These are phyloP conservation scores for Thalpophila matura DNA, from an alignment of 2,888 invertebrate species.

Conservation along the genomic window DNA sequence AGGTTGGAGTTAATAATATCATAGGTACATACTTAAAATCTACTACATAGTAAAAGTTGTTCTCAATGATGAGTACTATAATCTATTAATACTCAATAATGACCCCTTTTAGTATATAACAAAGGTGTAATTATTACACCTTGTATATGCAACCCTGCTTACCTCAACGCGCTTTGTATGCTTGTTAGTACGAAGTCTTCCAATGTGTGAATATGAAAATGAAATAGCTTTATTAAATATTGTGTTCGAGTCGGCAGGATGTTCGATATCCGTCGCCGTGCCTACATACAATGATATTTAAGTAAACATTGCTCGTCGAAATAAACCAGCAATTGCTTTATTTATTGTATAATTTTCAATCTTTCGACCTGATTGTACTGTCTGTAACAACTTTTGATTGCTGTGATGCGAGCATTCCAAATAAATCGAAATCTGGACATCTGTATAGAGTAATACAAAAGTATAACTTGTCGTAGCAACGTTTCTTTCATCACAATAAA, in stretches of 20 bases:
- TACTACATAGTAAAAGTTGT: too few species aligned
- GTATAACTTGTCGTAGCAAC: too few species aligned
- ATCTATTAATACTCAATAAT: too few species aligned
- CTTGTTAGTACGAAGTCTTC: not conserved
- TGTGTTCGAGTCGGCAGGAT: slow-evolving; percentile 26
- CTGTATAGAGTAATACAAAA: not conserved
- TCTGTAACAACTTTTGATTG: slow-evolving; percentile 53
- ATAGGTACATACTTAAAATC: too few species aligned
- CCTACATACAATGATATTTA: slow-evolving; percentile 27
- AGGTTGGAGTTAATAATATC: too few species aligned
- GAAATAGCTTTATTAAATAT: slow-evolving; percentile 25
- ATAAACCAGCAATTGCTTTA: slow-evolving; percentile 36
- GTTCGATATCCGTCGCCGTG: slow-evolving; percentile 37
- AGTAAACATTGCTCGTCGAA: slow-evolving; percentile 40
- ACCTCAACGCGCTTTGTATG: not conserved
- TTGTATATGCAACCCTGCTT: not conserved
- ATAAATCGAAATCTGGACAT: slow-evolving; percentile 12
- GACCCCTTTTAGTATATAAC: too few species aligned
- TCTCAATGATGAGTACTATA: too few species aligned
- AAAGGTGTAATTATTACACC: too few species aligned
- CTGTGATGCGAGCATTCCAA: slow-evolving; percentile 19
- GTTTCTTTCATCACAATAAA: too few species aligned
- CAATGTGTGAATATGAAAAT: slow-evolving; percentile 9
- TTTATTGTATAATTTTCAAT: slow-evolving; percentile 45
- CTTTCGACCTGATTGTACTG: slow-evolving; percentile 32